These are phyloP conservation scores for Dufourea novaeangliae DNA, from an alignment of 1,140 invertebrate genomes.

Conservation along the genomic window DNA sequence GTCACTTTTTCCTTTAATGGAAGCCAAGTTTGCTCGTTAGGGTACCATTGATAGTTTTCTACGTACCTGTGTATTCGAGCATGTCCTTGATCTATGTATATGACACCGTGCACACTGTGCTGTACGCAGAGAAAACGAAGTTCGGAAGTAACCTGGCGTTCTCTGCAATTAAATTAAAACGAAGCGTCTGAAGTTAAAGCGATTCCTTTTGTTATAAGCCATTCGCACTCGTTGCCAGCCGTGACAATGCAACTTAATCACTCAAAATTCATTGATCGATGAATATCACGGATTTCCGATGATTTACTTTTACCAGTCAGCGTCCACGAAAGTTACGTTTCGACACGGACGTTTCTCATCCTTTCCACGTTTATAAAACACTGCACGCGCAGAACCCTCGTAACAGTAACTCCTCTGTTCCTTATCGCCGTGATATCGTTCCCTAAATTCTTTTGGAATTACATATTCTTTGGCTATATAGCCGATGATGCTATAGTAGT, in stretches of 20 bases:
- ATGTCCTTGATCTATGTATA: conserved; percentile 1
- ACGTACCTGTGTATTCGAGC: conserved; percentile 30
- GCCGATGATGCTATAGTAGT: no score
- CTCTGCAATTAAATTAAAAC: neutral
- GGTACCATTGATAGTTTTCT: neutral
- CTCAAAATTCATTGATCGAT: conserved; percentile 24
- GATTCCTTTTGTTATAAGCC: neutral
- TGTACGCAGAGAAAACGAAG: conserved; percentile 9
- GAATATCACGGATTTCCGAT: neutral
- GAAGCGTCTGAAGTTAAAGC: neutral
- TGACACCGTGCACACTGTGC: neutral
- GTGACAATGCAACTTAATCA: neutral
- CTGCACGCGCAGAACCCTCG: neutral
- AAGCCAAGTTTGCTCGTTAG: no score
- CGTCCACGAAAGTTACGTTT: neutral
- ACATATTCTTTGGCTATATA: neutral
- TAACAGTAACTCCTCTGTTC: neutral
- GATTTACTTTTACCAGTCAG: neutral
- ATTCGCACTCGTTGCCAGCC: neutral
- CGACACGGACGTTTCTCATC: neutral
- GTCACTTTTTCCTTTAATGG: no score
- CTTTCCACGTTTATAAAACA: no score
- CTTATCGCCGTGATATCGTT: neutral
- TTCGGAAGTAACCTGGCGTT: neutral
- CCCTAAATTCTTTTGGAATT: neutral